Base-by-base conservation (phyloP, 1,140 invertebrate genomes). In the Sinella curviseta region DNA sequence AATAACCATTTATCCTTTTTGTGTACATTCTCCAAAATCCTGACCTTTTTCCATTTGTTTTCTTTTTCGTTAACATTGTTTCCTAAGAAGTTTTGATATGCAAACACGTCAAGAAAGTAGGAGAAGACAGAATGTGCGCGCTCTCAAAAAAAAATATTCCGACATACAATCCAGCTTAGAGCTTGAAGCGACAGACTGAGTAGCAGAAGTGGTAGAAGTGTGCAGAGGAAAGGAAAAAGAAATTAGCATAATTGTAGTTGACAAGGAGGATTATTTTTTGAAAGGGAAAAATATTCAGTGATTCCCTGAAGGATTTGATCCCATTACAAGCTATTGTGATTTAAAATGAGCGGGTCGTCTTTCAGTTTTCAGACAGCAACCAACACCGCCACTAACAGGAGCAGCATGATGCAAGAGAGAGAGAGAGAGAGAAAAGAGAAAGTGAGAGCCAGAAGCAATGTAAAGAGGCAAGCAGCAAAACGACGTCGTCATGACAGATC, bases 181-280 rank as follows among this genome's bases (percentile, higher is more conserved):
- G n/a, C n/a, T n/a, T n/a, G n/a, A n/a, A n/a, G n/a, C n/a, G n/a
- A n/a, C n/a, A n/a, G n/a, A n/a, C n/a, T n/a, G n/a, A n/a, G n/a
- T n/a, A n/a, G n/a, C n/a, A n/a, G n/a, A n/a, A n/a, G n/a, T n/a
- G n/a, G n/a, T n/a, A n/a, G 24, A 65, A n/a, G 57, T n/a, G 16
- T 16, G 31, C 4, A 70, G 31, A 33, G 26, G n/a, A 30, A 30
- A 70, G 12, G 31, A 70, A 70, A 14, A 33, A 31, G 65, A 33
- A 70, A 70, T 70, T 70, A 70, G 65, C 65, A 70, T 70, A 70
- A 70, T 70, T 70, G 65, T 70, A 70, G 65, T 70, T 33, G 65
- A 70, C 65, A 70, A 31, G 65, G 28, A 70, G 65, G 65, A 70
- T 70, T 70, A 70, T 70, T 70, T 33, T 70, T 30, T 70, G 31